Evolutionary conservation across 2,797 vertebrate genomes (phyloP), one percentile per base, ranked within the genome.

Genomic region (Numenius phaeopus): DNA sequence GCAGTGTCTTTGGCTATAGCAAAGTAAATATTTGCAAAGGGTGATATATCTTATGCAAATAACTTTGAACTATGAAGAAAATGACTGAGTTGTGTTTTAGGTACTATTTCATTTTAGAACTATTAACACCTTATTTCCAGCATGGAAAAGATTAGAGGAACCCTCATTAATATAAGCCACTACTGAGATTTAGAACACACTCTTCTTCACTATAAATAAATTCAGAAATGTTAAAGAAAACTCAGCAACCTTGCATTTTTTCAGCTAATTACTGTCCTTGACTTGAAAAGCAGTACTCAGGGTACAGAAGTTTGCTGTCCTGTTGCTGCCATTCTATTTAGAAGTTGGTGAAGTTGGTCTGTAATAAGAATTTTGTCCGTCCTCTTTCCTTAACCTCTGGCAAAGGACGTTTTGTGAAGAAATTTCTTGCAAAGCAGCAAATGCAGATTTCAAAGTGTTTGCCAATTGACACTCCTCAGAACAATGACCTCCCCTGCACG

Each of bases 11-110:
- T 95, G 65, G 61, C 89, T 97, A 84, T 96, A 87, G 82, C 92
- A 98, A 98, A 98, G 96, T 97, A 98, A 98, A 98, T 98, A 98
- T 98, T 98, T 98, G 98, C 94, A 83, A 95, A 98, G 96, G 94
- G 77, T 95, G 96, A 98, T 97, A 91, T 86, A 96, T 97, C 96
- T 97, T 98, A 98, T 96, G 97, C 98, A 98, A 98, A 98, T 98
- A 98, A 97, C 95, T 98, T 97, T 97, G 97, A 98, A 97, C 97
- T 97, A 96, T 95, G 96, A 97, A 96, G 96, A 97, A 98, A 98
- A 98, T 97, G 88, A 97, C 97, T 94, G 94, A 97, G 90, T 97
- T 98, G 83, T 97, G 92, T 93, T 98, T 98, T 98, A 98, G 97
- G 94, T 95, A 98, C 92, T 98, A 95, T 98, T 98, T 98, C 96